These are phyloP conservation scores for Tenthredo mesomela DNA, from an alignment of 2,888 invertebrate species.

Conservation along the genomic window DNA sequence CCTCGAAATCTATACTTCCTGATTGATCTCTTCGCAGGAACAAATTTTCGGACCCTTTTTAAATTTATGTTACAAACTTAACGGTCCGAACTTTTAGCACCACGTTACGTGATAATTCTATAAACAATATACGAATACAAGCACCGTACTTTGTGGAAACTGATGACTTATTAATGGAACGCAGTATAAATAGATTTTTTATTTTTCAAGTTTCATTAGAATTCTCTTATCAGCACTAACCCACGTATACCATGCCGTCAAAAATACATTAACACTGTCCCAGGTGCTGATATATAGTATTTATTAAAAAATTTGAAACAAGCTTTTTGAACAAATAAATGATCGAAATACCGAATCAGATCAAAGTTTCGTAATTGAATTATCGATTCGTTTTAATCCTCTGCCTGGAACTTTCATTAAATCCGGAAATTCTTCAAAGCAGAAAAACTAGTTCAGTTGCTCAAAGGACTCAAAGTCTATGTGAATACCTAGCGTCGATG, in stretches of 20 bases:
- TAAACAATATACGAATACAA: neutral
- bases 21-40: neutral
- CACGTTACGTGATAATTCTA: slow-evolving; percentile 3
- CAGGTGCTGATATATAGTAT: neutral
- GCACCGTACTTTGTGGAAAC: neutral
- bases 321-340: neutral
- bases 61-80: neutral
- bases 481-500: neutral
- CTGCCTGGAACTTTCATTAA: neutral
- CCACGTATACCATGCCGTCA: neutral
- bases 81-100: neutral
- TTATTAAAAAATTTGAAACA: neutral
- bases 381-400: neutral
- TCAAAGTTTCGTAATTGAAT: too few relatives aligned
- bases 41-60: neutral
- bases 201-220: neutral
- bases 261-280: neutral
- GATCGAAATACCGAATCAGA: neutral
- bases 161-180: slow-evolving; percentile 3
- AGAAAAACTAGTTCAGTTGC: neutral
- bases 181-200: neutral
- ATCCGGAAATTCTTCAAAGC: neutral
- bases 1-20: neutral
- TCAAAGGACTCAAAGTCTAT: neutral
- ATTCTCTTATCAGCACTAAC: neutral